Percentiles rank a stretch among this genome's conserved stretches.
Evolutionary conservation across 2,888 invertebrate genomes (phyloP).

Genomic region (Mimumesa dahlbomi): DNA sequence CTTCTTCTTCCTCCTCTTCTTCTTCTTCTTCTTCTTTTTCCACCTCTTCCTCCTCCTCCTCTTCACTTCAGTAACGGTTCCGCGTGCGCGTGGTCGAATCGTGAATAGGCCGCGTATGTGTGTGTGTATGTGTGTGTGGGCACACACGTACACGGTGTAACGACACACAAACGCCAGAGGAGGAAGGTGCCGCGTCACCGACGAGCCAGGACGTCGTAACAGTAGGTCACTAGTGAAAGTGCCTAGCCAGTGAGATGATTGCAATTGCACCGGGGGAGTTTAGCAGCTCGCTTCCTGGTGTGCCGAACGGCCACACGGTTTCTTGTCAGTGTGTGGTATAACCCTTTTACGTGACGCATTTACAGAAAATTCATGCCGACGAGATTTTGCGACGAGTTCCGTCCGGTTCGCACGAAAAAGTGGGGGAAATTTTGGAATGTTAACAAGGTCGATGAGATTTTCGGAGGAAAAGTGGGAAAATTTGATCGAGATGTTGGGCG

Average conservation of each 20-base stretch:
- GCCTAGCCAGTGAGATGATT: constrained; percentile 75
- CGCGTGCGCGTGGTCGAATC: constrained; percentile 40
- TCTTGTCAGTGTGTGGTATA: too few species aligned
- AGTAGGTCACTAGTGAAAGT: constrained; percentile 80
- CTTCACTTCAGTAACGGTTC: constrained; percentile 22
- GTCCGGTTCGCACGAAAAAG: too few species aligned
- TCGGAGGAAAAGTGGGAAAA: too few species aligned
- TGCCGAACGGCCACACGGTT: constrained; percentile 54
- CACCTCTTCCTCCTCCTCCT: too few species aligned
- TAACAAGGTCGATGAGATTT: too few species aligned
- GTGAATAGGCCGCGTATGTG: constrained; percentile 33
- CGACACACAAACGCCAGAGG: constrained; percentile 6
- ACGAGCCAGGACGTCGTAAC: constrained; percentile 67
- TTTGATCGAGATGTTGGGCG: too few species aligned
- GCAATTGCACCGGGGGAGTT: constrained; percentile 69
- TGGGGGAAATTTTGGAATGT: too few species aligned
- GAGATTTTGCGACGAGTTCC: too few species aligned
- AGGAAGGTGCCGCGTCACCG: constrained; percentile 61
- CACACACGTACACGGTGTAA: constrained; percentile 20
- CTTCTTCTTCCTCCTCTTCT: constrained; percentile 2
- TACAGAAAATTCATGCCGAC: too few species aligned
- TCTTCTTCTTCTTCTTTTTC: constrained; percentile 17
- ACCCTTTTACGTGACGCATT: too few species aligned
- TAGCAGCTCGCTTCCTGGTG: constrained; percentile 74
- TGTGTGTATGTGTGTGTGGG: constrained; percentile 11